phyloP scores from a whole-genome alignment of 2,888 invertebrate species.

The Drosophila paranaensis region DNA sequence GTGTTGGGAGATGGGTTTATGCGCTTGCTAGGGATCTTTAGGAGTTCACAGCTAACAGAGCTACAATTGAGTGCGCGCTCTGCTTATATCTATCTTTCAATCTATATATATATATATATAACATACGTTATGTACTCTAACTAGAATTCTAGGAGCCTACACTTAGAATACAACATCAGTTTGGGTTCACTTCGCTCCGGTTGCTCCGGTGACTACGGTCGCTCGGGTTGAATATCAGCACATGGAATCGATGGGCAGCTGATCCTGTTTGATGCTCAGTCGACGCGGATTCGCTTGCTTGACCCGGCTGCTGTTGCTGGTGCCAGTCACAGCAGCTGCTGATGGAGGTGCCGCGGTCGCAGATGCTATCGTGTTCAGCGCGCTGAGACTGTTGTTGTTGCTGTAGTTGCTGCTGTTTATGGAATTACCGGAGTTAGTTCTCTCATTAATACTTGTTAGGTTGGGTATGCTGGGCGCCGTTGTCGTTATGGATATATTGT shows the following conservation, averaged over 20 bases:
- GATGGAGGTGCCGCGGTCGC: constrained; percentile 19
- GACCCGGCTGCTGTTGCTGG: constrained; percentile 52
- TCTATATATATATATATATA: constrained; percentile 10
- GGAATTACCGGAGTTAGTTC: constrained; percentile 80
- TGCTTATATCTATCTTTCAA: constrained; percentile 20
- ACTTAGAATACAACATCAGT: constrained; percentile 55
- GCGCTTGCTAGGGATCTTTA: constrained; percentile 17
- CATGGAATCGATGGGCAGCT: constrained; percentile 84
- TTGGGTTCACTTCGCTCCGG: constrained; percentile 16
- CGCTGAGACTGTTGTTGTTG: constrained; percentile 63
- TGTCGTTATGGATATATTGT: constrained; percentile 73
- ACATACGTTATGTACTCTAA: constrained; percentile 22
- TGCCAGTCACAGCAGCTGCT: constrained; percentile 26
- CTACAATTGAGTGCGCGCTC: constrained; percentile 46
- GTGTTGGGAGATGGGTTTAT: not conserved
- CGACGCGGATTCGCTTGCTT: constrained; percentile 80
- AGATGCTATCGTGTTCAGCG: constrained; percentile 46
- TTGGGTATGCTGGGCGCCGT: constrained; percentile 80
- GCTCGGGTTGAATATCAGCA: constrained; percentile 82
- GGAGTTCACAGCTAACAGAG: constrained; percentile 54
- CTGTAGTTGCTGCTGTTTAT: constrained; percentile 78
- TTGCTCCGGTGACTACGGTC: not conserved
- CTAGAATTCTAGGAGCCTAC: constrained; percentile 51
- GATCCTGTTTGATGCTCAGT: constrained; percentile 84
- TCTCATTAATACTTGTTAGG: constrained; percentile 84